Conservation (phyloP, 2,888 invertebrate genomes). For the Drosophila kuntzei region DNA sequence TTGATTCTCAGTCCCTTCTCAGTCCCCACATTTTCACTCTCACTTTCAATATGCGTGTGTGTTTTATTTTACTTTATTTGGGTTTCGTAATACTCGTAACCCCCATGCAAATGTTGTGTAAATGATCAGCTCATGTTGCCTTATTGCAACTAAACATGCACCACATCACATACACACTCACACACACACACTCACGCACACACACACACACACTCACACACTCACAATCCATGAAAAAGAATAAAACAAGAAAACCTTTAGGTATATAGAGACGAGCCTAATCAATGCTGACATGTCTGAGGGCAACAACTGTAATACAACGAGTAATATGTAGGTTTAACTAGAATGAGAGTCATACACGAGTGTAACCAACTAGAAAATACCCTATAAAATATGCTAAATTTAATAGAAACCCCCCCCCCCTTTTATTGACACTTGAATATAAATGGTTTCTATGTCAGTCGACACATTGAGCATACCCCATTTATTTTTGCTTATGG, state of each 20-base stretch:
- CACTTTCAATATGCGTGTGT: constrained; percentile 29
- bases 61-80: constrained; percentile 27
- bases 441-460: neutral
- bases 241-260: neutral
- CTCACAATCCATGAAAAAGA: neutral
- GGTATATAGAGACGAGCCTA: constrained; percentile 19
- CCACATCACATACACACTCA: constrained; percentile 18
- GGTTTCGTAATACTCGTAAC: constrained; percentile 22
- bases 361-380: neutral
- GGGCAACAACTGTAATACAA: constrained; percentile 14
- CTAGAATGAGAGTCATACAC: neutral
- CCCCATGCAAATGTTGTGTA: constrained; percentile 75
- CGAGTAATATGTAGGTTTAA: constrained; percentile 7
- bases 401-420: too few species aligned
- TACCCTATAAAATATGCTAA: too few species aligned
- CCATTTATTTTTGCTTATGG: neutral
- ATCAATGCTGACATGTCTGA: constrained; percentile 51
- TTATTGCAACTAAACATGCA: constrained; percentile 69
- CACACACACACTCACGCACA: neutral
- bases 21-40: constrained; percentile 2
- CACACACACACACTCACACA: neutral
- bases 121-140: constrained; percentile 63
- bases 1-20: neutral
- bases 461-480: neutral
- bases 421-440: too few species aligned